A percentile compares a stretch with the other conserved stretches of the same genome.
These are phyloP conservation scores for Chelonia mydas DNA, from an alignment of 2,797 vertebrate genomes.

Conservation along the genomic window DNA sequence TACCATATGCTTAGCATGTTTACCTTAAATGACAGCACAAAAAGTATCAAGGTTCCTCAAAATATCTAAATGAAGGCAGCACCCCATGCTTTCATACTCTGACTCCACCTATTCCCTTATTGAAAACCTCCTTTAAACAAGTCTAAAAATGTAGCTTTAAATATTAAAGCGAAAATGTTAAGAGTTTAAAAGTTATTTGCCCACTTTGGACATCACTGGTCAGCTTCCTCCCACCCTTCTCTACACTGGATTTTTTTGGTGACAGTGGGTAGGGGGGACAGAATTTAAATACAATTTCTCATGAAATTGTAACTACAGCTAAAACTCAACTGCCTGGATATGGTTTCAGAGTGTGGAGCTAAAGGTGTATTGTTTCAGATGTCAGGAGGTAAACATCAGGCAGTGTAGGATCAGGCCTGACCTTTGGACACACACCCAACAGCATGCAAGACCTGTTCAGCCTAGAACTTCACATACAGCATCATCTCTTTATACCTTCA, in stretches of 20 bases:
- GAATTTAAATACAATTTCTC: rapidly evolving
- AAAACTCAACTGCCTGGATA: background rate
- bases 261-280: rapidly evolving
- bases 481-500: background rate
- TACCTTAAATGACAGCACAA: background rate
- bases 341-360: background rate
- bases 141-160: background rate
- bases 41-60: background rate
- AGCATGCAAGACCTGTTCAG: background rate
- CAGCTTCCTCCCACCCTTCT: background rate
- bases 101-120: background rate
- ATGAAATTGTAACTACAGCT: background rate
- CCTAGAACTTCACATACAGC: background rate
- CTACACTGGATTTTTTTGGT: background rate
- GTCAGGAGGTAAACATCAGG: background rate
- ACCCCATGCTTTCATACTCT: background rate
- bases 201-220: background rate
- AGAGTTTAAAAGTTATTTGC: background rate
- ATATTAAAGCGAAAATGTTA: background rate
- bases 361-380: background rate
- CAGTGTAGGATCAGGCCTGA: background rate
- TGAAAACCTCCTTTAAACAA: background rate
- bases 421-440: background rate
- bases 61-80: background rate
- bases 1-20: background rate